Conservation (phyloP, 2,888 invertebrate species). For the Luperina testacea region DNA sequence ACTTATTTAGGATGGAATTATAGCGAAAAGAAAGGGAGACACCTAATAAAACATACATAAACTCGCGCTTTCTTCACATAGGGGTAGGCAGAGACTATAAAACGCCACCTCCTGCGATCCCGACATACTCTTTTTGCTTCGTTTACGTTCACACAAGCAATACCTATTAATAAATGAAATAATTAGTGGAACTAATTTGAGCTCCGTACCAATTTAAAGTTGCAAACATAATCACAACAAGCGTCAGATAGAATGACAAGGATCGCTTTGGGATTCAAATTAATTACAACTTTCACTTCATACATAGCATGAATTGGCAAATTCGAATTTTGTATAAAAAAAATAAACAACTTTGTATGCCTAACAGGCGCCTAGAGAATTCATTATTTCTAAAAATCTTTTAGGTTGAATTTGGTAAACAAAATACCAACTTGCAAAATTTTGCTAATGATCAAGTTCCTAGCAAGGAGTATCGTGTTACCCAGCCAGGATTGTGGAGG, state of each 20-base stretch:
- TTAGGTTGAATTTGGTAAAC: background rate
- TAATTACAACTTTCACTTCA: constrained; percentile 56
- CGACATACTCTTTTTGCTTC: background rate
- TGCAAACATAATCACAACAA: constrained; percentile 32
- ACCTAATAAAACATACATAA: constrained; percentile 2
- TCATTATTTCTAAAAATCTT: constrained; percentile 1
- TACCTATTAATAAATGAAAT: background rate
- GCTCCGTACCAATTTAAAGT: constrained; percentile 50
- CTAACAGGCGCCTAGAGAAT: constrained; percentile 10
- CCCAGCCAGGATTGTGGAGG: background rate
- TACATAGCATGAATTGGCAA: constrained; percentile 9
- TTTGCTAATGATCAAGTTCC: constrained; percentile 2
- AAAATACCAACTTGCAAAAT: background rate
- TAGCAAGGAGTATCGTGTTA: background rate
- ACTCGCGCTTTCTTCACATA: background rate
- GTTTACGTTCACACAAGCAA: background rate
- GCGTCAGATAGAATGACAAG: constrained; percentile 22
- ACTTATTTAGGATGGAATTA: background rate
- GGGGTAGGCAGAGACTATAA: background rate
- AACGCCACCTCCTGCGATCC: background rate
- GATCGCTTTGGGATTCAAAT: constrained; percentile 50
- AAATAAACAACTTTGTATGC: constrained; percentile 22
- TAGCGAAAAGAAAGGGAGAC: background rate
- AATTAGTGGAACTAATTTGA: constrained; percentile 35
- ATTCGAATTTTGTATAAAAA: constrained; percentile 25